Percentiles rank a stretch among this genome's conserved stretches.
phyloP scores from a whole-genome alignment of 1,140 invertebrate genomes.

The Rhyzopertha dominica region DNA sequence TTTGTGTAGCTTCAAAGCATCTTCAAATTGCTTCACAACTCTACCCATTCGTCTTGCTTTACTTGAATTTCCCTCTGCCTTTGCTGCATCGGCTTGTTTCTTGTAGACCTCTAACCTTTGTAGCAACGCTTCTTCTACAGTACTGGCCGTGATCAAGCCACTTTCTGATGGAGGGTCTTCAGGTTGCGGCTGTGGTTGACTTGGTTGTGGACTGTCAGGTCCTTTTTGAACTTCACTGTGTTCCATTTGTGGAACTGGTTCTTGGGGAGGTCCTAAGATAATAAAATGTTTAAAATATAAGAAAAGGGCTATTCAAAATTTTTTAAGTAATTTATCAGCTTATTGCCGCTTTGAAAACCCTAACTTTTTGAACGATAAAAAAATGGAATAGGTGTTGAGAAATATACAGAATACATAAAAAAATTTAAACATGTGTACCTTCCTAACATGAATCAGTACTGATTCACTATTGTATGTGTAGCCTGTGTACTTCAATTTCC shows the following conservation, averaged over 20 bases:
- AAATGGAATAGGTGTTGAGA: too few relatives aligned
- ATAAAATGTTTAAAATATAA: too few relatives aligned
- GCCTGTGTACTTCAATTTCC: too few relatives aligned
- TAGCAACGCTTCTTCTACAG: slow-evolving; percentile 73
- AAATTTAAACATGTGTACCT: too few relatives aligned
- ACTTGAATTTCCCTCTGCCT: slow-evolving; percentile 60
- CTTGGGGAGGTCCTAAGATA: slow-evolving; percentile 26
- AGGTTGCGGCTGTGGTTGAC: too few relatives aligned
- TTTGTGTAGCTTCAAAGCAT: slow-evolving; percentile 76
- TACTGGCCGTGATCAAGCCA: slow-evolving; percentile 48
- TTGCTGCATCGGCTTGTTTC: slow-evolving; percentile 31
- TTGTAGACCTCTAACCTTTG: slow-evolving; percentile 68
- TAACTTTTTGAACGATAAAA: too few relatives aligned
- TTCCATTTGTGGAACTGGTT: slow-evolving; percentile 31
- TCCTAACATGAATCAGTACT: too few relatives aligned
- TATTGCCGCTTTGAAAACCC: too few relatives aligned
- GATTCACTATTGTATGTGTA: too few relatives aligned
- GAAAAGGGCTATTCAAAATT: too few relatives aligned
- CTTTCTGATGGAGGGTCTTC: slow-evolving; percentile 29
- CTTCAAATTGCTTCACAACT: slow-evolving; percentile 91
- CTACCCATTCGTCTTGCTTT: slow-evolving; percentile 84
- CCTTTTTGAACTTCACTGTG: slow-evolving; percentile 49
- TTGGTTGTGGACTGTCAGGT: slow-evolving; percentile 41
- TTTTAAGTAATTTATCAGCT: too few relatives aligned
- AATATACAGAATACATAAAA: too few relatives aligned